Evolutionary conservation across 1,140 invertebrate species (phyloP).

Genomic region (Drosophila punjabiensis): DNA sequence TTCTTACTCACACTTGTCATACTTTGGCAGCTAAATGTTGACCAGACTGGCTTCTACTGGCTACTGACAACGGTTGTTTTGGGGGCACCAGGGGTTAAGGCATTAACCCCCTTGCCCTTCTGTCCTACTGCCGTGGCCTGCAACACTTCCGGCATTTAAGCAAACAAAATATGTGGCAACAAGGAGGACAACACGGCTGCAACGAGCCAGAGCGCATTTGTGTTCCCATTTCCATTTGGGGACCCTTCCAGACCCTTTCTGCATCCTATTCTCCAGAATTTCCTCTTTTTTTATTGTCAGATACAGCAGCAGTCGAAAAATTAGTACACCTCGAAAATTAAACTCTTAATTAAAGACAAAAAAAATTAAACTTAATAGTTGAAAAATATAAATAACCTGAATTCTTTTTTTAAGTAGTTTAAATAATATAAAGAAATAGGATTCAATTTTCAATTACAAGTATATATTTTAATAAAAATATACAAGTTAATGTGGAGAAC

Average conservation of each 20-base stretch:
- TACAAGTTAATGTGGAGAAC: too few species aligned
- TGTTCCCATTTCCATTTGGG: conserved; percentile 58
- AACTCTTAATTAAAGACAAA: too few species aligned
- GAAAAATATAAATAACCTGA: too few species aligned
- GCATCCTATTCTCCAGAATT: not conserved
- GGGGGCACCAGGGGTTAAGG: not conserved
- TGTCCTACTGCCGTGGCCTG: conserved; percentile 47
- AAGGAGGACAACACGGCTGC: conserved; percentile 44
- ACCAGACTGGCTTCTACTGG: conserved; percentile 65
- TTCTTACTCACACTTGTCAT: conserved; percentile 22
- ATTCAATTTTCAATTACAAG: too few species aligned
- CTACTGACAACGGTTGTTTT: conserved; percentile 46
- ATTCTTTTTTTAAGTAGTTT: too few species aligned
- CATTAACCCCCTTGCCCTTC: conserved; percentile 2
- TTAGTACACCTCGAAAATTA: not conserved
- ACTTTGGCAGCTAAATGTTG: conserved; percentile 51
- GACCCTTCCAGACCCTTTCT: conserved; percentile 12
- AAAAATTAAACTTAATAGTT: too few species aligned
- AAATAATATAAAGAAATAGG: too few species aligned
- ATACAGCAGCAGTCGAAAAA: not conserved
- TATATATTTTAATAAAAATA: too few species aligned
- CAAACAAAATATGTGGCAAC: conserved; percentile 77
- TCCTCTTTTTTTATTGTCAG: not conserved
- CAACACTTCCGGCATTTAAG: conserved; percentile 82
- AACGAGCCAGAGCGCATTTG: conserved; percentile 59